A percentile compares a stretch with the other conserved stretches of the same genome.
Evolutionary conservation across 2,888 invertebrate genomes (phyloP).

Genomic region (Coremacera marginata): DNA sequence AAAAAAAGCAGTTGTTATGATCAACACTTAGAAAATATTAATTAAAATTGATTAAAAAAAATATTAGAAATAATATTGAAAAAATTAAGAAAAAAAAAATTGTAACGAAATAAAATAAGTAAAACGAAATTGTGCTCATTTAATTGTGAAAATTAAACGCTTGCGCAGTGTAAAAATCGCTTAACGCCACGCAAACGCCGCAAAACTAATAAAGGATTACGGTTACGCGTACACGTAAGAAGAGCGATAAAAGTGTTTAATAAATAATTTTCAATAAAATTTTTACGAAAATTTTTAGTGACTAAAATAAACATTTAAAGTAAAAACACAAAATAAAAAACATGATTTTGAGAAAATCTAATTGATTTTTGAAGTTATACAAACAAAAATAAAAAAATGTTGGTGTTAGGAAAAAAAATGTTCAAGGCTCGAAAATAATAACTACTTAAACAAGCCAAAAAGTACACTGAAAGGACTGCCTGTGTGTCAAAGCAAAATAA

Average conservation of each 20-base stretch:
- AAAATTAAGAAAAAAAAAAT: background rate
- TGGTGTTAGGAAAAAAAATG: background rate
- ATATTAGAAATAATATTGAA: constrained; percentile 20
- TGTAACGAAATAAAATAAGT: background rate
- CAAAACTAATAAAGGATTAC: constrained; percentile 52
- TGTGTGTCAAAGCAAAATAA: background rate
- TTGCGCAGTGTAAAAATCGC: constrained; percentile 13
- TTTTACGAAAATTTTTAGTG: constrained; percentile 13
- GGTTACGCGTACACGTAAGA: constrained; percentile 49
- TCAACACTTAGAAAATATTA: background rate
- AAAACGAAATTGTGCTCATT: background rate
- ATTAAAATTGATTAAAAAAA: constrained; percentile 27
- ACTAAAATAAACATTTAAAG: constrained; percentile 9
- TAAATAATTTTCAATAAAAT: background rate
- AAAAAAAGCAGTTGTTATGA: constrained; percentile 6
- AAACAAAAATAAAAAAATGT: background rate
- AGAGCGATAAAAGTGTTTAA: constrained; percentile 46
- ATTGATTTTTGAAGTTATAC: too few relatives aligned
- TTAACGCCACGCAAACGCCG: constrained; percentile 31
- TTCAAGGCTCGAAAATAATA: background rate
- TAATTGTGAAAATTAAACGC: constrained; percentile 6
- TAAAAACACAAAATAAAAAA: background rate
- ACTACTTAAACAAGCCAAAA: background rate
- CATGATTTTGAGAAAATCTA: constrained; percentile 1
- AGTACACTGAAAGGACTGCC: background rate